Percentiles rank a stretch among this genome's conserved stretches.
Evolutionary conservation across 2,888 invertebrate species (phyloP).

Genomic region (Dromius quadrimaculatus): DNA sequence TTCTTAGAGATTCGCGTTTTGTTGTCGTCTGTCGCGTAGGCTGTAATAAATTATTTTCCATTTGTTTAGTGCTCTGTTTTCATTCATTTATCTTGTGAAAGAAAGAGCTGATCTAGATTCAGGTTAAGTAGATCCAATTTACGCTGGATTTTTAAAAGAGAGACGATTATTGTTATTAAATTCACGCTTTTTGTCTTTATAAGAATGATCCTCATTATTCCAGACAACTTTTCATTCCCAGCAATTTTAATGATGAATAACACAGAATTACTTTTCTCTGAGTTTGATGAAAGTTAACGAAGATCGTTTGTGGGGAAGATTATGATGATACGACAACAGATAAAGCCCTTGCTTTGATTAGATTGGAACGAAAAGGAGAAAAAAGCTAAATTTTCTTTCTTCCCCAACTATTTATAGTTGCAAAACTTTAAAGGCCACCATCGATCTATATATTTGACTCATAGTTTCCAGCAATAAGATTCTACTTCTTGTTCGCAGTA

Average conservation of each 20-base stretch:
- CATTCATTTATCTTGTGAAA: conserved; percentile 23
- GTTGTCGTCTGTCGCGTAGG: conserved; percentile 18
- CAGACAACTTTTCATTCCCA: background rate
- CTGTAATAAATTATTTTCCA: conserved; percentile 30
- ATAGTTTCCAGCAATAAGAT: too few species aligned
- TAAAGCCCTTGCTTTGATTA: too few species aligned
- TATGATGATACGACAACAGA: too few species aligned
- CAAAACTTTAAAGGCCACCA: too few species aligned
- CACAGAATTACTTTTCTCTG: background rate
- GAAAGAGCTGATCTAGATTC: conserved; percentile 15
- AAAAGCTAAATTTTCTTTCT: too few species aligned
- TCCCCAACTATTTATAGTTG: too few species aligned
- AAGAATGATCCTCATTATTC: conserved; percentile 2
- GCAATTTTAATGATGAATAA: background rate
- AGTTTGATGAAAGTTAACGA: conserved; percentile 3
- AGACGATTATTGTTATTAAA: conserved; percentile 31
- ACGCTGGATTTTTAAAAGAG: conserved; percentile 1
- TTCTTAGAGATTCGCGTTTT: conserved; percentile 25
- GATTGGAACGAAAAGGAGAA: too few species aligned
- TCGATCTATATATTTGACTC: too few species aligned
- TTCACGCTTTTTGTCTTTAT: conserved; percentile 8
- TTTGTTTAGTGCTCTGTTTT: conserved; percentile 35
- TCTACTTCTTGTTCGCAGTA: too few species aligned
- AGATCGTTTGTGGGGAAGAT: too few species aligned
- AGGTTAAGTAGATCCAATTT: conserved; percentile 21